Percentiles rank a stretch among this genome's conserved stretches.
Evolutionary conservation across 2,797 vertebrate genomes (phyloP).

Genomic region (Hapalemur alaotrensis): DNA sequence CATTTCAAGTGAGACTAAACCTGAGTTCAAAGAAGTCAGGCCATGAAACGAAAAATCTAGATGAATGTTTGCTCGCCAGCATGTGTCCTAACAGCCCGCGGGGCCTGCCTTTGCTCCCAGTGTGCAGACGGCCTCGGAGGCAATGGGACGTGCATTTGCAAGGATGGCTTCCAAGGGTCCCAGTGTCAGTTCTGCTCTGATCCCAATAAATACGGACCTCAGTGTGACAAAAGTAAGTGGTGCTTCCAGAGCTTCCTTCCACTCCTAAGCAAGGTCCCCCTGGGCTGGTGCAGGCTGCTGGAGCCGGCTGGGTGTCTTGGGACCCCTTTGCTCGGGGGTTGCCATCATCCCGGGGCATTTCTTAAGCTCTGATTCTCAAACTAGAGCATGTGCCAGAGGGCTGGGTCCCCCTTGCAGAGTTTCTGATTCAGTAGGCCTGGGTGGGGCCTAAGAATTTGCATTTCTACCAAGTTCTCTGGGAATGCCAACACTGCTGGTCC

Average conservation of each 20-base stretch:
- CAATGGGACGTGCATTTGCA: slow-evolving; percentile 91
- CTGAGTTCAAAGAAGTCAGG: not conserved
- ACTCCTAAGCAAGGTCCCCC: not conserved
- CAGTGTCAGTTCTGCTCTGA: slow-evolving; percentile 92
- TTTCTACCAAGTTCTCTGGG: not conserved
- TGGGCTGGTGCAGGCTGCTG: rapidly evolving
- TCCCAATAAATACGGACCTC: slow-evolving; percentile 87
- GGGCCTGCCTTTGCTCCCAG: slow-evolving; percentile 79
- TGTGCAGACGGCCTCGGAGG: slow-evolving; percentile 90
- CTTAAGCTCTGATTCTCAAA: not conserved
- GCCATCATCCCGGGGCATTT: not conserved
- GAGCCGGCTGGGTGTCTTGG: rapidly evolving
- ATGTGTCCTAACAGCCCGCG: rapidly evolving
- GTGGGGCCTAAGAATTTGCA: not conserved
- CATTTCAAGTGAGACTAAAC: not conserved
- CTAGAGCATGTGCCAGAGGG: rapidly evolving
- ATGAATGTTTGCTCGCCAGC: rapidly evolving
- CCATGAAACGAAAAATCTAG: not conserved
- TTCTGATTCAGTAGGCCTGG: not conserved
- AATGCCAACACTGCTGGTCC: not conserved
- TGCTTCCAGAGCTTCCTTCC: rapidly evolving
- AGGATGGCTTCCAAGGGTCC: slow-evolving; percentile 89
- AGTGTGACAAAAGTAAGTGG: slow-evolving; percentile 90
- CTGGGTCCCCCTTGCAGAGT: not conserved
- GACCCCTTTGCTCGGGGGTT: not conserved